Evolutionary conservation across 2,113 vertebrate species (phyloP).

Genomic region (Eptesicus fuscus): DNA sequence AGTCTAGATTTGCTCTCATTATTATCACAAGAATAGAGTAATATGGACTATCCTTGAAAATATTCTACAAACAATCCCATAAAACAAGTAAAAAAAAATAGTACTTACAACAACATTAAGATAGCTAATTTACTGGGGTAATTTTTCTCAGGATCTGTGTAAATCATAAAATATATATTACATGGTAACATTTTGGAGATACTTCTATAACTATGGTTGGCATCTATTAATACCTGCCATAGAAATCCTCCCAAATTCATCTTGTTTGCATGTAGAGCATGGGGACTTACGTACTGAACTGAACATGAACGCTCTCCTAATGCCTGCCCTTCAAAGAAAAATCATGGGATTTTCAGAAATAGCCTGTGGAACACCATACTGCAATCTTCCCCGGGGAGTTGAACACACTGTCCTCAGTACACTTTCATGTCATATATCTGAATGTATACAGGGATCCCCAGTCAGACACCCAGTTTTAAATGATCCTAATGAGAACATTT

Average conservation of each 20-base stretch:
- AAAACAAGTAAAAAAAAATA: not conserved
- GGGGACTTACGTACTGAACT: not conserved
- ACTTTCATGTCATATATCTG: not conserved
- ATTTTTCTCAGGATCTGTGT: not conserved
- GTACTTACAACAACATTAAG: not conserved
- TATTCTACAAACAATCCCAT: not conserved
- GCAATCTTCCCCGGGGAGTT: not conserved
- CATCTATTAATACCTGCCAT: not conserved
- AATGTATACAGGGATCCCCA: not conserved
- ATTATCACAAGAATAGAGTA: not conserved
- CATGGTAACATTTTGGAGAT: not conserved
- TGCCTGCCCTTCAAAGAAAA: not conserved
- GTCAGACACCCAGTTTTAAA: not conserved
- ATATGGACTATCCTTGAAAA: not conserved
- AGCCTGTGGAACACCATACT: not conserved
- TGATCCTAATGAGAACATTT: not conserved
- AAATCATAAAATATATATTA: not conserved
- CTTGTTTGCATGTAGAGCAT: not conserved
- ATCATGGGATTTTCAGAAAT: not conserved
- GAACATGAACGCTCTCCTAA: not conserved
- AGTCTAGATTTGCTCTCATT: not conserved
- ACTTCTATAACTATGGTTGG: not conserved
- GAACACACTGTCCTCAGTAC: not conserved
- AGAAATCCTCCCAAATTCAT: not conserved
- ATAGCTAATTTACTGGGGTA: not conserved